Base-by-base conservation (phyloP, 1,140 invertebrate species). In the Elymnias hypermnestra region DNA sequence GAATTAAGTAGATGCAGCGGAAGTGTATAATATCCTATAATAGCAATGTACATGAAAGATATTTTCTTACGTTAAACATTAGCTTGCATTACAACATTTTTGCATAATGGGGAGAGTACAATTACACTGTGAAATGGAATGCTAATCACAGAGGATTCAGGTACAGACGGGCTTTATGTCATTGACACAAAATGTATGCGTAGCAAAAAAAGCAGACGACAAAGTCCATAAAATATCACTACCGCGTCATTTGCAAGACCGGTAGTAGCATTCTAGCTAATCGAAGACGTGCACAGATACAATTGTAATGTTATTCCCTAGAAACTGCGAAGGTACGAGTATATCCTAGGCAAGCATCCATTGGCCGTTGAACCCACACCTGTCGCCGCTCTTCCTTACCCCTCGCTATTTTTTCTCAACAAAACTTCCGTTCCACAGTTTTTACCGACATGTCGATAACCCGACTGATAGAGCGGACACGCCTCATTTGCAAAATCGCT, bases 391-490 rank as follows among this genome's bases (percentile, higher is more conserved):
- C 61, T 63, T 55, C 67, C 66, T 50, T 65, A 63, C 63, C 74
- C 71, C 63, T 63, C 54, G 66, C 55, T 56, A 72, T 83, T 83
- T 83, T 83, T 83, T 82, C 71, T 51, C 62, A 57, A 53, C 59
- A 56, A 53, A 57, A 78, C 77, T 84, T 84, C 81, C 81, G 81
- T 72, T 69, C 66, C 55, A 71, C 37, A 47, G 68, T 83, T 83
- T 79, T 83, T 83, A 58, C 64, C 57, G 50, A 59, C 51, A 68
- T 71, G 65, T 76, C 79, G 72, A 76, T 81, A 83, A 76, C 70
- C 75, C 63, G 68, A 62, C 68, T 39, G 68, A 79, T 77, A 68
- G 61, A 61, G 57, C 71, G 64, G 81, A 77, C 67, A 71, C 74
- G 81, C 55, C 61, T 82, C 74, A 79, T 79, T 84, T 79, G 70